Base-by-base conservation (phyloP, 1,140 invertebrate genomes). In the Geopemphigus sp. region DNA sequence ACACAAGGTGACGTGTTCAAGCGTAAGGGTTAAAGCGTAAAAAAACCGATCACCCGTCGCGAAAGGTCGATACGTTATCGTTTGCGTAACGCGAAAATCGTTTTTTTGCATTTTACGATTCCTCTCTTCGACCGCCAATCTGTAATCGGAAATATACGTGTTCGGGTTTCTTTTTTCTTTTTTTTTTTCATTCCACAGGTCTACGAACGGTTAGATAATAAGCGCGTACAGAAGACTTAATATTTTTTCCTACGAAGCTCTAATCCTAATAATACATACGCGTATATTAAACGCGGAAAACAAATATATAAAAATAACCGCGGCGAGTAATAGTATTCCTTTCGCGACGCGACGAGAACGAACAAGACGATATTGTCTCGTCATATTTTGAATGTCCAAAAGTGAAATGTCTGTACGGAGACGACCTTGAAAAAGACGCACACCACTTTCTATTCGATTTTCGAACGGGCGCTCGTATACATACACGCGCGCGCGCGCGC, bases 351-450 rank as follows among this genome's bases (percentile, higher is more conserved):
- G 47, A 68, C 14, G n/a, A n/a, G n/a, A n/a, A n/a, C n/a, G 39
- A 68, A 68, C 45, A 11, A 68, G 64, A 68, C 47, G 64, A 68
- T 66, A 45, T 70, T 70, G 47, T 70, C 47, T 53, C 24, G 66
- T 70, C 50, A 72, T 24, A 29, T 78, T 78, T 63, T 26, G 74
- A 61, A 78, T 61, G 45, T 22, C 74, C 39, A 78, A 78, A 78
- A 78, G 74, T 78, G 74, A 78, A 78, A 78, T 78, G 74, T 45
- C 1, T 76, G 54, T 24, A 47, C 32, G 32, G 45, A 63, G 22
- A 76, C 74, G 74, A 78, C 74, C 74, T 78, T 78, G 74, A 78
- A 78, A 78, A 57, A 78, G 39, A 78, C 72, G 53, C 39, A 78
- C 57, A 50, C 56, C 74, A 78, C 74, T 78, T 78, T 78, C 74